Conservation (phyloP, 2,797 vertebrate species). For the Acrocephalus scirpaceus region DNA sequence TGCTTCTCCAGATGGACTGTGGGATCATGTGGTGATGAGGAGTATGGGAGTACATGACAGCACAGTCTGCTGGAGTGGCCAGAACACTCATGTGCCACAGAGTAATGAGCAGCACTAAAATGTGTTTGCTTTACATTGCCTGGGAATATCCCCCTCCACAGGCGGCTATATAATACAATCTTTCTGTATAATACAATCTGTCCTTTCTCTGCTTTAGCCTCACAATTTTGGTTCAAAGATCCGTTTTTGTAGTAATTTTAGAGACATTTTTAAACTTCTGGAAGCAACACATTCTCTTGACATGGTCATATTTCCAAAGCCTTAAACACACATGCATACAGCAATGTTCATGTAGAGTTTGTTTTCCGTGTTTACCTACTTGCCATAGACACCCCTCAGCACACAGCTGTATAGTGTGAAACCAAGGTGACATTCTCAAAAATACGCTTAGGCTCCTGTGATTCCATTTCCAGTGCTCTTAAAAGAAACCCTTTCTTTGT, state of each 20-base stretch:
- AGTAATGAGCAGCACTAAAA: neutral
- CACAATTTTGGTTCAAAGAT: neutral
- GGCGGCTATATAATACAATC: neutral
- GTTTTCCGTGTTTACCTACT: neutral
- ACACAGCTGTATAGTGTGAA: neutral
- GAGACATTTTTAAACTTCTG: neutral
- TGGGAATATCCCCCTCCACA: neutral
- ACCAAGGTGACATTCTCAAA: neutral
- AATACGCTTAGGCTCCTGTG: neutral
- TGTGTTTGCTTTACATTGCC: neutral
- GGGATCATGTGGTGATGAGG: neutral
- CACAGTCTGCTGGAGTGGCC: neutral
- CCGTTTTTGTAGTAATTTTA: neutral
- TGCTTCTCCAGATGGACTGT: neutral
- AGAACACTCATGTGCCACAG: neutral
- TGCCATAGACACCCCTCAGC: neutral
- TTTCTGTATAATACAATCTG: neutral
- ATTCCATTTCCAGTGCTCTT: neutral
- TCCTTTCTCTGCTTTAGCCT: neutral
- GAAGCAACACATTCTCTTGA: neutral
- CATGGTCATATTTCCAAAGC: neutral
- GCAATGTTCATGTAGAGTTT: neutral
- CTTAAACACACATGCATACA: rapidly evolving
- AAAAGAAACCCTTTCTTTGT: neutral
- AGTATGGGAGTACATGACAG: neutral